A percentile compares a stretch with the other conserved stretches of the same genome.
Conservation (phyloP, 2,797 vertebrate species). For the Mormyrops boulengeri region DNA sequence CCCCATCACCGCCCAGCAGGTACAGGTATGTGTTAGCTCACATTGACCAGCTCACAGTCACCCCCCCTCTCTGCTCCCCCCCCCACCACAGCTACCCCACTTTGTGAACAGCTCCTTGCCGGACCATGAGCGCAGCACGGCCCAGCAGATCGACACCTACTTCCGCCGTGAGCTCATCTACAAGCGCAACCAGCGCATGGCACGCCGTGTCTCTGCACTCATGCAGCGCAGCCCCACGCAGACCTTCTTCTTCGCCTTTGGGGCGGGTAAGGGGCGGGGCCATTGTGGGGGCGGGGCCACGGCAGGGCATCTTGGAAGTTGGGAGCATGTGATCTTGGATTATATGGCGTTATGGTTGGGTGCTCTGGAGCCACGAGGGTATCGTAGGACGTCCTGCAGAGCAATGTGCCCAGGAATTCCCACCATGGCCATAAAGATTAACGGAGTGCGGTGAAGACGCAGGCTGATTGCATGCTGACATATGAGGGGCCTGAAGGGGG, state of each 20-base stretch:
- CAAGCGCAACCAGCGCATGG: constrained; percentile 96
- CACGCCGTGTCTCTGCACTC: constrained; percentile 78
- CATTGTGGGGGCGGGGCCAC: neutral
- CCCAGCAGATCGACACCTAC: constrained; percentile 94
- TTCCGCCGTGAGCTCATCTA: constrained; percentile 97
- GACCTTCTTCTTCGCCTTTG: constrained; percentile 94
- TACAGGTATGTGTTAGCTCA: constrained; percentile 5
- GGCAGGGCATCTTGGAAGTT: neutral
- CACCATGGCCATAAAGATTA: neutral
- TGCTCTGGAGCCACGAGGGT: neutral
- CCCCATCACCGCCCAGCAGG: constrained; percentile 4
- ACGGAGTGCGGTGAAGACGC: neutral
- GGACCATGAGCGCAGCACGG: constrained; percentile 81
- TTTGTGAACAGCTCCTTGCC: constrained; percentile 95
- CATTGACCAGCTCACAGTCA: constrained; percentile 21
- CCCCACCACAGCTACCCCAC: constrained; percentile 74
- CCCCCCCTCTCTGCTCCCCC: neutral
- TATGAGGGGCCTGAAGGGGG: neutral
- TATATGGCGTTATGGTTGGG: neutral
- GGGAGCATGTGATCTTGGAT: neutral
- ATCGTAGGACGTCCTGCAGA: neutral
- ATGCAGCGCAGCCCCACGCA: constrained; percentile 80
- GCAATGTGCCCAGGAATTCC: neutral
- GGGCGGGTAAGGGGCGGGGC: constrained; percentile 71
- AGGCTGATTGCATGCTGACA: neutral